Evolutionary conservation across 2,113 vertebrate genomes (phyloP), one percentile per base, ranked within the genome.

Genomic region (Sula dactylatra): DNA sequence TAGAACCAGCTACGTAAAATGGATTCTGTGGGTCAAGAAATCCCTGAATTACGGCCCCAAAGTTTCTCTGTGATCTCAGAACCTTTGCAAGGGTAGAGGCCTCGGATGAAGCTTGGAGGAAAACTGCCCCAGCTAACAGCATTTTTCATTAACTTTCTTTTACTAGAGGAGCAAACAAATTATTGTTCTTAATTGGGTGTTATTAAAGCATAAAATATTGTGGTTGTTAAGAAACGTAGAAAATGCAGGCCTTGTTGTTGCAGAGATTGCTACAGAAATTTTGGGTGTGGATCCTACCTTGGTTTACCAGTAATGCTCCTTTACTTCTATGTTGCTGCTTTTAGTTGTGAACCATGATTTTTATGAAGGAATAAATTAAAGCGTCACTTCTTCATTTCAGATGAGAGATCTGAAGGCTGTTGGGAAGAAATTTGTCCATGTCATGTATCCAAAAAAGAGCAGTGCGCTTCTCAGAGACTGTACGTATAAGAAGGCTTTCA

Each of bases 361-460:
- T 31, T 56, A 6, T 25, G 31, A 44, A 40, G 15, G 29, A 13
- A 2, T 29, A 4, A 80, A 66, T 47, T 2, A 1, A 66, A 25
- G 18, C 31, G 15, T 90, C 71, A 8, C 27, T 97, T 76, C 50
- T 88, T 54, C 95, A 31, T 98, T 98, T 96, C 97, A 99, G 99
- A 97, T 99, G 98, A 98, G 99, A 94, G 99, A 99, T 93, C 97
- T 99, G 86, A 99, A 98, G 90, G 99, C 99, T 0, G 99, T 99
- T 93, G 99, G 99, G 32, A 99, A 99, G 94, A 99, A 99, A 94
- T 99, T 99, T 98, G 93, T 99, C 93, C 99, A 99, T 38, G 99
- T 99, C 59, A 98, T 99, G 98, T 99, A 99, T 67, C 99, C 99
- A 4, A 99, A 98, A 97, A 99, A 99, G 95, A 99, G 99, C 94